Evolutionary conservation across 2,113 vertebrate species (phyloP).

Genomic region (Puntigrus tetrazona): DNA sequence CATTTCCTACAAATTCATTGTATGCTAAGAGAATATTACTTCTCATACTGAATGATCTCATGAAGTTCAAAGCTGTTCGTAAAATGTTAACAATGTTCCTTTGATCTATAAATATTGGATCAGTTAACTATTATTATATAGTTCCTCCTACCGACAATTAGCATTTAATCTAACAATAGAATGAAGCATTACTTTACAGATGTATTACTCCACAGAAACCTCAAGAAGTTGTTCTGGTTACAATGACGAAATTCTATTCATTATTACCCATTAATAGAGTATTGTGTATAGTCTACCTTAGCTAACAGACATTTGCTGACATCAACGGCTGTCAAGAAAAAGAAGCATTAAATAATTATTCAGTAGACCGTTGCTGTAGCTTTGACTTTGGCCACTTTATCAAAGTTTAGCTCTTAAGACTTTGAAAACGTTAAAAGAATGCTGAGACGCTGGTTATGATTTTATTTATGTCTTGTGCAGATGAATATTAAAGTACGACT

Average conservation of each 20-base stretch:
- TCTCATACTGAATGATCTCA: not conserved
- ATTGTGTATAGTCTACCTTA: not conserved
- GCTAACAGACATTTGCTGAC: not conserved
- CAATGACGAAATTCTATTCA: not conserved
- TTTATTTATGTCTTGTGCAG: not conserved
- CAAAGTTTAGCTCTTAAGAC: not conserved
- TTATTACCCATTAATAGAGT: not conserved
- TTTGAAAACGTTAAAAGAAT: not conserved
- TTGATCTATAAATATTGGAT: not conserved
- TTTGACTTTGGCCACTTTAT: not conserved
- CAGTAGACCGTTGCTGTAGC: not conserved
- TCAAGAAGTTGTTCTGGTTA: not conserved
- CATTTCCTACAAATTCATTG: not conserved
- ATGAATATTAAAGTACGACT: not conserved
- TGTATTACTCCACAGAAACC: not conserved
- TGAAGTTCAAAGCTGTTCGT: not conserved
- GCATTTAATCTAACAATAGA: not conserved
- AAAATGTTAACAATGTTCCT: slow-evolving; percentile 10
- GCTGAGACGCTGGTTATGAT: not conserved
- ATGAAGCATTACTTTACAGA: not conserved
- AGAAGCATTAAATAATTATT: not conserved
- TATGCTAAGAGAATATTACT: not conserved
- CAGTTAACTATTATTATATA: not conserved
- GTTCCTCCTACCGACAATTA: not conserved
- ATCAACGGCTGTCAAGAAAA: not conserved